Evolutionary conservation across 2,888 invertebrate genomes (phyloP).

Genomic region (Hemaris fuciformis): DNA sequence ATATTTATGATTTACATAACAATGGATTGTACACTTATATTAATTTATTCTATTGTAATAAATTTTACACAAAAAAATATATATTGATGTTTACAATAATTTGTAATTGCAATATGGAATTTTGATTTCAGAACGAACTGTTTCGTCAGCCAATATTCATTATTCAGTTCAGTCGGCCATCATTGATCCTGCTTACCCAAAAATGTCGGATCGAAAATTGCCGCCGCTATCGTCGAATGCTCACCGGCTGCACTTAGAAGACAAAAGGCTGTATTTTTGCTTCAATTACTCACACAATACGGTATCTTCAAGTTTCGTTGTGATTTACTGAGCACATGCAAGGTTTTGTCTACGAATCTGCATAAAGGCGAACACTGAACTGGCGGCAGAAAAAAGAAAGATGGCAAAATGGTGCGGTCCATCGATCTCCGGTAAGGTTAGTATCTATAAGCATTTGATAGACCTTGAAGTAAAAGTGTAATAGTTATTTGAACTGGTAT

Average conservation of each 20-base stretch:
- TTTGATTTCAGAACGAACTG: conserved; percentile 11
- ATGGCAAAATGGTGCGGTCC: conserved; percentile 70
- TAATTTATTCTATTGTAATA: too few species aligned
- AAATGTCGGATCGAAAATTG: conserved; percentile 18
- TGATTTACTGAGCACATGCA: neutral
- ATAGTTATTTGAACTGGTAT: neutral
- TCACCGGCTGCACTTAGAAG: conserved; percentile 10
- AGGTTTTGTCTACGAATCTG: conserved; percentile 10
- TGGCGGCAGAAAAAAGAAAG: conserved; percentile 50
- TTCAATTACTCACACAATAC: neutral
- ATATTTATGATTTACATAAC: too few species aligned
- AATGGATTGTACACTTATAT: too few species aligned
- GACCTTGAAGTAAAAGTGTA: neutral
- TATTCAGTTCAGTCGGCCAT: conserved; percentile 13
- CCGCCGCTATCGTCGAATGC: conserved; percentile 10
- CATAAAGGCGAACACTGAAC: conserved; percentile 31
- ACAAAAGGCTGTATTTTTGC: neutral
- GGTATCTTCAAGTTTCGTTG: neutral
- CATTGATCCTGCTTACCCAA: conserved; percentile 14
- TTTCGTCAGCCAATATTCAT: conserved; percentile 11
- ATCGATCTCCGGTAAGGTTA: conserved; percentile 67
- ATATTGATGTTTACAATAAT: too few species aligned
- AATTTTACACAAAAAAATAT: too few species aligned
- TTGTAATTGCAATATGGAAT: neutral
- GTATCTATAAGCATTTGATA: conserved; percentile 30